Base-by-base conservation (phyloP, 2,888 invertebrate genomes). In the Mythimna vitellina region DNA sequence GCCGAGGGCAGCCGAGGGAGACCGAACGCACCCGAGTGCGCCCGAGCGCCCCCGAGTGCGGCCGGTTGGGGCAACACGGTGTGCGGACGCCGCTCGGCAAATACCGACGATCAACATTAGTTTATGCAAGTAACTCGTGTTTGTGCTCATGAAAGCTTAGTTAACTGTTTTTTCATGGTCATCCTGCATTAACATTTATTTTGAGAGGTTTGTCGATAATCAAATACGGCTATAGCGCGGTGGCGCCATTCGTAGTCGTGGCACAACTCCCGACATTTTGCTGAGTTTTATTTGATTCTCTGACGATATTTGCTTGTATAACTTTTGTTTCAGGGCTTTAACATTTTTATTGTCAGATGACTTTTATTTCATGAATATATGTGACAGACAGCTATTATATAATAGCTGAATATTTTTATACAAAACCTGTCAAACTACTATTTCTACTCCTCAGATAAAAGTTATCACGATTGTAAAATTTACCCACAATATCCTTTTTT, bases 1-100 rank as follows among this genome's bases (percentile, higher is more conserved):
- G 66, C 64, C 84, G 82, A 70, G 75, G 70, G 86, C 78, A 80
- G 79, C 72, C 81, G 83, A 86, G 76, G 76, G 77, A 70, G 71
- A 29, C 79, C 78, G 84, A 85, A 76, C 53, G 85, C 61, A 65
- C 63, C 80, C 76, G 83, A 77, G 76, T 65, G 86, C 66, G 70
- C 73, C 80, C 76, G 82, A 75, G 77, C 29, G 57, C 32, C n/a
- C 38, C 78, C 75, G 81, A 73, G 74, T 58, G 83, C 63, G 65
- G 65, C 76, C 75, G 81, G 73, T 70, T 66, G 86, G 67, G 65
- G 73, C 74, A 76, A 76, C 79, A 58, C 60, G 69, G 42, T 42
- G 79, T 76, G 56, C 60, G 69, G 51, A 29, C 58, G 61, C 76
- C 76, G 62, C 61, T 70, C 67, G 68, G 76, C 73, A 85, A 82